Evolutionary conservation across 2,113 vertebrate species (phyloP), one percentile per base, ranked within the genome.

Genomic region (Rutilus rutilus): DNA sequence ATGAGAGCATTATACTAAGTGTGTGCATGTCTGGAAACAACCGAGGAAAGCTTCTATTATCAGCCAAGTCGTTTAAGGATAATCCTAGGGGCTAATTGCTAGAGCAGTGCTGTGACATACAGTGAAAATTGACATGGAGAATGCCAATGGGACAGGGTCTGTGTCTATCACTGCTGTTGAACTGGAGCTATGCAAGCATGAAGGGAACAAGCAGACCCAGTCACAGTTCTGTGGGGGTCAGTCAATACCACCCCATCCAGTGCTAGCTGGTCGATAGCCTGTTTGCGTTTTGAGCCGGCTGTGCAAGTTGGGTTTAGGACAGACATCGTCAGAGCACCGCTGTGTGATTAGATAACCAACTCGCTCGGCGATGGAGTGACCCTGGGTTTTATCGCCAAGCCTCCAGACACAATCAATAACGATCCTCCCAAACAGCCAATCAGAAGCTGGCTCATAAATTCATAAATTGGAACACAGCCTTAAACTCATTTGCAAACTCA

Each of bases 271-370:
- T 87, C 87, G 69, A 87, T 86, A 85, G 14, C 27, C 36, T 45
- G 77, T 82, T 64, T 74, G 73, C 45, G 19, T 50, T 75, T 39
- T 9, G n/a, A 71, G 45, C 50, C 21, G 30, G 25, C 33, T 78
- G 27, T 78, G 57, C 30, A 50, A 65, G 83, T 50, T 50, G 36
- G 25, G 83, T 47, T 77, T 30, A 78, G 50, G 59, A 42, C 39
- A 50, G 59, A 15, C 76, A 88, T 27, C 57, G 21, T 59, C 27
- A 36, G 50, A 84, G 33, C 85, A 36, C 47, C 21, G n/a, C 47
- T 77, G 67, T 45, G 67, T 78, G 77, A 85, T 87, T 89, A 85
- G 83, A 81, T 87, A 89, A 89, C 83, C 74, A 65, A 36, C 76
- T 78, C 27, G 23, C 50, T 60, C 10, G 8, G 67, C 3, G 19